Conservation (phyloP, 2,888 invertebrate species). For the Aethes cnicana region DNA sequence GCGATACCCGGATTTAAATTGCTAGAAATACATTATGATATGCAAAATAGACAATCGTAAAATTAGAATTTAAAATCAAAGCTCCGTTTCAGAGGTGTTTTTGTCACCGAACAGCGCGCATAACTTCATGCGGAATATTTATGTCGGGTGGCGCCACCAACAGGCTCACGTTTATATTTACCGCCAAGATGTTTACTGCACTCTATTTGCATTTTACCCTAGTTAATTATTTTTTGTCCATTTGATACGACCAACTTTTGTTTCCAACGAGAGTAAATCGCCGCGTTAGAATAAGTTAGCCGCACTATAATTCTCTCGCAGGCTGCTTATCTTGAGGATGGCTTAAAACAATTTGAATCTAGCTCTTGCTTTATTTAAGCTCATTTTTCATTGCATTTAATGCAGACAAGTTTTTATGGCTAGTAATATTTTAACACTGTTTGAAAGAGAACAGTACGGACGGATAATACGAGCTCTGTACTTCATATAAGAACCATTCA, state of each 20-base stretch:
- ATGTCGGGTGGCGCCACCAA: slow-evolving; percentile 64
- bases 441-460: slow-evolving; percentile 15
- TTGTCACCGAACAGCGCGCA: slow-evolving; percentile 58
- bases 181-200: slow-evolving; percentile 54
- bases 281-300: slow-evolving; percentile 29
- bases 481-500: slow-evolving; percentile 19
- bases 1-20: slow-evolving; percentile 9
- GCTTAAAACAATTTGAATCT: slow-evolving; percentile 29
- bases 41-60: slow-evolving; percentile 72
- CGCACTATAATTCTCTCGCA: slow-evolving; percentile 25
- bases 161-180: slow-evolving; percentile 63
- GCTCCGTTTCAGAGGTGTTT: slow-evolving; percentile 69
- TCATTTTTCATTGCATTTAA: slow-evolving; percentile 21
- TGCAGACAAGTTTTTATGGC: slow-evolving; percentile 16
- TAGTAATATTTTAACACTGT: slow-evolving; percentile 21
- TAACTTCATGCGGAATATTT: slow-evolving; percentile 70
- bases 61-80: slow-evolving; percentile 80
- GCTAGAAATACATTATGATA: slow-evolving; percentile 59
- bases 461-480: slow-evolving; percentile 12
- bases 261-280: slow-evolving; percentile 17
- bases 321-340: slow-evolving; percentile 24
- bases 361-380: slow-evolving; percentile 27
- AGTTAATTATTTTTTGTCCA: slow-evolving; percentile 48
- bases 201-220: slow-evolving; percentile 58
- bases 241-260: slow-evolving; percentile 34